Evolutionary conservation across 2,888 invertebrate genomes (phyloP).

Genomic region (Metopia argyrocephala): DNA sequence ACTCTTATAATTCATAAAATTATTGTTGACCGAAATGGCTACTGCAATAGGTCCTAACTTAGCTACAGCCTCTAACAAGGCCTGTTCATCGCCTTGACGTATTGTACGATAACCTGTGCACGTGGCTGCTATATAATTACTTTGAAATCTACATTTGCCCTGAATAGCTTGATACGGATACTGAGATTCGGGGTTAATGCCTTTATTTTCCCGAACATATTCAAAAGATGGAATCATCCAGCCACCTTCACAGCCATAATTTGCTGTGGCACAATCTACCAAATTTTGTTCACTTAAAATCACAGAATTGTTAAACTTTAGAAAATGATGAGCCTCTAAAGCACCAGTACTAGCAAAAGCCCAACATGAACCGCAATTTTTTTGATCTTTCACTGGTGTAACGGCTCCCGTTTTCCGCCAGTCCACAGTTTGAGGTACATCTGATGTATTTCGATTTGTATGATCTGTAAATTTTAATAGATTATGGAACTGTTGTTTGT

Average conservation of each 20-base stretch:
- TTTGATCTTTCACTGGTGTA: constrained; percentile 93
- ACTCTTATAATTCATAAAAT: constrained; percentile 90
- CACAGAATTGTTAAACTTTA: constrained; percentile 86
- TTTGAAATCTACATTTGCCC: constrained; percentile 84
- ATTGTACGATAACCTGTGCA: constrained; percentile 91
- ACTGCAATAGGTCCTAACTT: constrained; percentile 91
- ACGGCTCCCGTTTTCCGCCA: constrained; percentile 93
- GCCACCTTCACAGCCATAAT: constrained; percentile 91
- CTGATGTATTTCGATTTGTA: constrained; percentile 80
- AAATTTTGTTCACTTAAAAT: constrained; percentile 95
- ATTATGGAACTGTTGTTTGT: background rate
- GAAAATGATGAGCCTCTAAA: constrained; percentile 92
- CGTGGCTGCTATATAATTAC: constrained; percentile 85
- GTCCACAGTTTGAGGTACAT: constrained; percentile 86
- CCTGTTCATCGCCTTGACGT: constrained; percentile 84
- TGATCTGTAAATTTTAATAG: background rate
- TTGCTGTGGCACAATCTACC: constrained; percentile 90
- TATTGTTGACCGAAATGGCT: constrained; percentile 92
- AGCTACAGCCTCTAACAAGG: constrained; percentile 88
- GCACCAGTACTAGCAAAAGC: constrained; percentile 96
- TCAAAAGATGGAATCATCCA: constrained; percentile 89
- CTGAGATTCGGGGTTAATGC: constrained; percentile 91
- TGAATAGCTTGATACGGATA: constrained; percentile 92
- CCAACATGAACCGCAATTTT: constrained; percentile 95
- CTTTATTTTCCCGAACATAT: constrained; percentile 89